Evolutionary conservation across 2,113 vertebrate species (phyloP).

Genomic region (Glareola pratincola): DNA sequence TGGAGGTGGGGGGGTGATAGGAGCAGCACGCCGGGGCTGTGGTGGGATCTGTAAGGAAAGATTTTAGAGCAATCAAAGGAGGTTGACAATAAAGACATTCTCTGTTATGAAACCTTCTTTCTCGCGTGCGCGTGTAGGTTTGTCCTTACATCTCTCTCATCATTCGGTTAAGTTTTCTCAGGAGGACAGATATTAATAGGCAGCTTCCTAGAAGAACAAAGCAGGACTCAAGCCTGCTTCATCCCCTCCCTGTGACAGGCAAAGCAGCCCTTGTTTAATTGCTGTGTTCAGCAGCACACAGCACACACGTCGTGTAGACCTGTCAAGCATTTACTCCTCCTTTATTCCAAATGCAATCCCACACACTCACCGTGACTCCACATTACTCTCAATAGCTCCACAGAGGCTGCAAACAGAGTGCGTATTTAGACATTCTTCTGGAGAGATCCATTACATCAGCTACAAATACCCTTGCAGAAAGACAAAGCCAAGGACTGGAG

Average conservation of each 20-base stretch:
- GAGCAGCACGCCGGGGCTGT: constrained; percentile 84
- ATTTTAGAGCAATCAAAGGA: constrained; percentile 49
- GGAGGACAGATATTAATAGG: constrained; percentile 46
- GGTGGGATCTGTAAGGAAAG: constrained; percentile 79
- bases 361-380: constrained; percentile 20
- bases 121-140: background rate
- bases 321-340: constrained; percentile 57
- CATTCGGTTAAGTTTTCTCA: background rate
- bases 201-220: constrained; percentile 43
- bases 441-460: constrained; percentile 54
- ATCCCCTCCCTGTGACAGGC: constrained; percentile 46
- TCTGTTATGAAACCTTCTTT: background rate
- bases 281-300: constrained; percentile 41
- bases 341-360: constrained; percentile 50
- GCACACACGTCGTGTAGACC: background rate
- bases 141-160: constrained; percentile 26
- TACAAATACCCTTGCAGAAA: constrained; percentile 39
- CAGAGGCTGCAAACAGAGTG: constrained; percentile 50
- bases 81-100: background rate
- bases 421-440: constrained; percentile 33
- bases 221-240: constrained; percentile 27
- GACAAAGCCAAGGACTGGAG: constrained; percentile 46
- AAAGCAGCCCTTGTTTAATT: constrained; percentile 66
- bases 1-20: constrained; percentile 86
- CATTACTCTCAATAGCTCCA: constrained; percentile 34